A percentile compares a stretch with the other conserved stretches of the same genome.
phyloP scores from a whole-genome alignment of 2,888 invertebrate species.

The Drosophila sordidula region DNA sequence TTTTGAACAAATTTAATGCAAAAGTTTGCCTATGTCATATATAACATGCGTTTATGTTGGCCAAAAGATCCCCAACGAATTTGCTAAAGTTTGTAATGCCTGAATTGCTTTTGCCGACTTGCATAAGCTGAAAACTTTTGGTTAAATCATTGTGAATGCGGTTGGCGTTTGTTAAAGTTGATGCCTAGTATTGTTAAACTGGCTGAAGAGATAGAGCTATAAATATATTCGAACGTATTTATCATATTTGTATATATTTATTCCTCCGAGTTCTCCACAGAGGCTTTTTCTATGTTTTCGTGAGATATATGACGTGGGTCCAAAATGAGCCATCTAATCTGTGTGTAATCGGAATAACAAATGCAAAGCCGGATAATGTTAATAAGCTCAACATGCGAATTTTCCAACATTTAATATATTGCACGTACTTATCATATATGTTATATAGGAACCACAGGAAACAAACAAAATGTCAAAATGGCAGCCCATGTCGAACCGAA shows the following conservation, averaged over 20 bases:
- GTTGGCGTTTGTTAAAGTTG: constrained; percentile 18
- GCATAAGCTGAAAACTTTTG: constrained; percentile 36
- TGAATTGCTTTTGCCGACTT: constrained; percentile 38
- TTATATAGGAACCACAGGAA: constrained; percentile 50
- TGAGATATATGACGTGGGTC: constrained; percentile 3
- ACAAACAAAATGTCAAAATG: constrained; percentile 71
- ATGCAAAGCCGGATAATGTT: constrained; percentile 60
- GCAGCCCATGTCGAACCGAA: constrained; percentile 22
- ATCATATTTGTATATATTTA: background rate
- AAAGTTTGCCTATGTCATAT: constrained; percentile 58
- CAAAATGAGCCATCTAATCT: constrained; percentile 66
- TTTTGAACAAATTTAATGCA: constrained; percentile 61
- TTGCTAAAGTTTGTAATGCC: constrained; percentile 40
- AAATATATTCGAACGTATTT: background rate
- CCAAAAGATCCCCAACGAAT: constrained; percentile 32
- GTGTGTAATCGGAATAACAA: constrained; percentile 56
- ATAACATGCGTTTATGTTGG: constrained; percentile 44
- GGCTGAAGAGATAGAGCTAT: background rate
- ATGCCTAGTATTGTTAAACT: constrained; percentile 23
- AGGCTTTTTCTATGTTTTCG: background rate
- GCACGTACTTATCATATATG: constrained; percentile 64
- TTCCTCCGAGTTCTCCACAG: background rate
- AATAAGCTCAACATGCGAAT: constrained; percentile 60
- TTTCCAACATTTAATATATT: constrained; percentile 55
- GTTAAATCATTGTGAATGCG: constrained; percentile 32